phyloP scores from a whole-genome alignment of 1,140 invertebrate genomes.

The Pissodes strobi region DNA sequence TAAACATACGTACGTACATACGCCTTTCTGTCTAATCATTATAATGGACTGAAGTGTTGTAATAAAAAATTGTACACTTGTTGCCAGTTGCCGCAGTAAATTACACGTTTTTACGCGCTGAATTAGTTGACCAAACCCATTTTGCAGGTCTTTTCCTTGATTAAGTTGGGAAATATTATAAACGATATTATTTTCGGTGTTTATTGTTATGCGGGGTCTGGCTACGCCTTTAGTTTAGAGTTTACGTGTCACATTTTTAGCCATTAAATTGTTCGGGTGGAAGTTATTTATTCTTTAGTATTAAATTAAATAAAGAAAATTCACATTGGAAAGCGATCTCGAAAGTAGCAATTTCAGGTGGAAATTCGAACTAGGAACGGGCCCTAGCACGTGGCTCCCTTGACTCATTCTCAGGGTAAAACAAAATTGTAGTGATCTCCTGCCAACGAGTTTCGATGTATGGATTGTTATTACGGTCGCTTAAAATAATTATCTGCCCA shows the following conservation, averaged over 20 bases:
- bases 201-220: too few relatives aligned
- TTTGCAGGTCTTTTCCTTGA: slow-evolving; percentile 23
- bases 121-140: slow-evolving; percentile 29
- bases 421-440: slow-evolving; percentile 20
- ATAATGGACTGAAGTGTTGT: slow-evolving; percentile 33
- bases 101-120: slow-evolving; percentile 23
- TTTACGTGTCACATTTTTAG: too few relatives aligned
- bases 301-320: too few relatives aligned
- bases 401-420: slow-evolving; percentile 32
- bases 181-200: neutral
- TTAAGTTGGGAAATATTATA: slow-evolving; percentile 20
- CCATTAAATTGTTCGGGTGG: too few relatives aligned
- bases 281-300: too few relatives aligned
- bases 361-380: slow-evolving; percentile 32
- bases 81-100: slow-evolving; percentile 29
- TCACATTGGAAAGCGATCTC: slow-evolving; percentile 23
- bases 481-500: neutral
- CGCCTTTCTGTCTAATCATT: slow-evolving; percentile 26
- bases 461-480: neutral
- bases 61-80: slow-evolving; percentile 37
- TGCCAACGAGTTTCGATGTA: slow-evolving; percentile 8
- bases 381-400: slow-evolving; percentile 29
- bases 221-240: too few relatives aligned
- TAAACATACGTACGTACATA: slow-evolving; percentile 26
- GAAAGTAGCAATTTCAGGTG: slow-evolving; percentile 36